phyloP scores from a whole-genome alignment of 2,888 invertebrate species.

The Laspeyria flexula region DNA sequence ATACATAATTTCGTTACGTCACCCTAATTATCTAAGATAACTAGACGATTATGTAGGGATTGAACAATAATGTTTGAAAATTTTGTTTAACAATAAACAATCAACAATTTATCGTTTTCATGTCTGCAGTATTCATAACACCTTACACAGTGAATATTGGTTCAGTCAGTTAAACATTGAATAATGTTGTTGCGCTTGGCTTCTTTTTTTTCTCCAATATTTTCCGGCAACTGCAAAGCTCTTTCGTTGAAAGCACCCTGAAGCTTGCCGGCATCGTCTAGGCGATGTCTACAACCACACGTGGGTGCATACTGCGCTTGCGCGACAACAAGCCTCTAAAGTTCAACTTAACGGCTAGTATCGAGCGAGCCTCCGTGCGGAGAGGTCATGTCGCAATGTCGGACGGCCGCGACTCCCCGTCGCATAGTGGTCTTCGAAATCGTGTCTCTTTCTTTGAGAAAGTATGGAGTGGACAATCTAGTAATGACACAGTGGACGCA shows the following conservation, averaged over 20 bases:
- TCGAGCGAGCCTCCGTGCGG: slow-evolving; percentile 80
- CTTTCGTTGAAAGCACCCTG: slow-evolving; percentile 36
- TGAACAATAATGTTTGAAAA: neutral
- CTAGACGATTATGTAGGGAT: no score
- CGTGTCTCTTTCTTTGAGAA: slow-evolving; percentile 93
- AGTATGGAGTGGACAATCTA: slow-evolving; percentile 88
- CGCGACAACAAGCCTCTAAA: slow-evolving; percentile 52
- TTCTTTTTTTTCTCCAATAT: neutral
- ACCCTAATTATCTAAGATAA: slow-evolving; percentile 40
- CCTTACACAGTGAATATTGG: neutral
- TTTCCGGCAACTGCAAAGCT: slow-evolving; percentile 19
- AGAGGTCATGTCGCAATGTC: slow-evolving; percentile 84
- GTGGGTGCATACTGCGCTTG: slow-evolving; percentile 67
- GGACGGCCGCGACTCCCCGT: slow-evolving; percentile 82
- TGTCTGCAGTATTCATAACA: neutral
- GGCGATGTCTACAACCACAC: slow-evolving; percentile 68
- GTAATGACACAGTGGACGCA: slow-evolving; percentile 71
- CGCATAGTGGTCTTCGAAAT: slow-evolving; percentile 87
- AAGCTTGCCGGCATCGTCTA: slow-evolving; percentile 60
- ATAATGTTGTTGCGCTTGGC: no score
- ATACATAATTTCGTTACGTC: no score
- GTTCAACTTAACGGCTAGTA: slow-evolving; percentile 64
- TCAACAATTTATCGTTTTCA: neutral
- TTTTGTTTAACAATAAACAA: neutral
- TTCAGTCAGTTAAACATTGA: no score